Conservation (phyloP, 1,140 invertebrate species). For the Pectinophora gossypiella region DNA sequence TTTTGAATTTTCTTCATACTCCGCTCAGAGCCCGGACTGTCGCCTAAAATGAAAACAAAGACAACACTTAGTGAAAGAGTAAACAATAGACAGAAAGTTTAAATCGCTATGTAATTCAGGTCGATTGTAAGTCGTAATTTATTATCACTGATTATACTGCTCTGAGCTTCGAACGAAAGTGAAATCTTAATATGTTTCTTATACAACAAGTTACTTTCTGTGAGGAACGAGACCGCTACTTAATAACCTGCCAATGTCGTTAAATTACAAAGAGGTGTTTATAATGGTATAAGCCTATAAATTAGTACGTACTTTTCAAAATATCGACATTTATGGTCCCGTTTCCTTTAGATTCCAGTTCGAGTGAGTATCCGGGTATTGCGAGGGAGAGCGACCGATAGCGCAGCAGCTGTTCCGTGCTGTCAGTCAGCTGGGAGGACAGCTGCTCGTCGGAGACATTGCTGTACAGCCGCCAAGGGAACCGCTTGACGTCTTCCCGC, state of each 20-base stretch:
- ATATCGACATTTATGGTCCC: conserved; percentile 54
- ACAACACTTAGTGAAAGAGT: too few species aligned
- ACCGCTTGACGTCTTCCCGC: conserved; percentile 34
- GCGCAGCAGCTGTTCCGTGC: conserved; percentile 46
- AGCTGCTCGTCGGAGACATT: conserved; percentile 47
- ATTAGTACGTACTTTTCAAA: conserved; percentile 53
- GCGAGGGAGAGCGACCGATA: conserved; percentile 39
- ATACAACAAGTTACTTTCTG: too few species aligned
- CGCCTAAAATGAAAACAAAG: too few species aligned
- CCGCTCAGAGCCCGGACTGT: too few species aligned
- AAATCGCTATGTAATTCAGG: too few species aligned
- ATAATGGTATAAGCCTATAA: not conserved
- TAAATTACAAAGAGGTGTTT: not conserved
- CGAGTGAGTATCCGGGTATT: conserved; percentile 40
- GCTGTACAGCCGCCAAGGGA: conserved; percentile 55
- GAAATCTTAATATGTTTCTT: too few species aligned
- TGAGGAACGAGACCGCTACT: not conserved
- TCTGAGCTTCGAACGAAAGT: too few species aligned
- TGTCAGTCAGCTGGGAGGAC: conserved; percentile 44
- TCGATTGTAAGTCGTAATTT: too few species aligned
- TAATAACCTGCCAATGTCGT: not conserved
- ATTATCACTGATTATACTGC: too few species aligned
- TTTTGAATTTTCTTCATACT: conserved; percentile 57
- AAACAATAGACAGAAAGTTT: too few species aligned
- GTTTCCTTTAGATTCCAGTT: conserved; percentile 44